Base-by-base conservation (phyloP, 2,797 vertebrate species). In the Sebastes nivosus region DNA sequence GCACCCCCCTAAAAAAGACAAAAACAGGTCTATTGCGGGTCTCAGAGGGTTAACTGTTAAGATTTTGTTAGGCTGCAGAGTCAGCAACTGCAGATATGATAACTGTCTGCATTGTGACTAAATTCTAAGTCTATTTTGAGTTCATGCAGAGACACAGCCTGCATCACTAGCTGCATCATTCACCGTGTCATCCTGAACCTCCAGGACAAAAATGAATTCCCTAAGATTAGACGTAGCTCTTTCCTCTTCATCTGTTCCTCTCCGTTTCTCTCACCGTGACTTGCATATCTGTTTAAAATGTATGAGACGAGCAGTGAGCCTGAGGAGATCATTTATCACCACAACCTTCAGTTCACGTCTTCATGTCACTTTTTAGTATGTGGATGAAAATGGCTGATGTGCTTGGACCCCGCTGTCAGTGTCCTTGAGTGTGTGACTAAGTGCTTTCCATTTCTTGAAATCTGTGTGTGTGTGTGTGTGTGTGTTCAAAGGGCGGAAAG, bases 401-500 rank as follows among this genome's bases (percentile, higher is more conserved):
- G 52, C 2, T 24, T 4, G 38, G 11, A 24, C 1, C 12, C 34
- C 1, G 18, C 38, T 34, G 29, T 72, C 42, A 34, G 12, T 5
- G 46, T 54, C 25, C 32, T 12, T 2, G 1, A 22, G 36, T 8
- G 8, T 22, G 55, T 14, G 7, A 1, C 6, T 4, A 3, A 52
- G 3, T 36, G 20, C 10, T 63, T 75, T 42, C 3, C 5, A 0
- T 61, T 20, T 63, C 34, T 59, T 87, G 1, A 75, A 67, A 30
- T 36, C 1, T 64, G 6, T 52, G 30, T 38, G 11, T 52, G 29
- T 36, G 6, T 52, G 29, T 46, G 11, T 52, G 29, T 30, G 27
- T 64, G 6, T 52, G 32, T 89, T 55, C 6, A 24, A 84, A 96
- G 96, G 89, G 83, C 4, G 91, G 89, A n/a, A 95, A 92, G 61